A percentile compares a stretch with the other conserved stretches of the same genome.
Conservation (phyloP, 1,140 invertebrate species). For the Zaprionus taronus region DNA sequence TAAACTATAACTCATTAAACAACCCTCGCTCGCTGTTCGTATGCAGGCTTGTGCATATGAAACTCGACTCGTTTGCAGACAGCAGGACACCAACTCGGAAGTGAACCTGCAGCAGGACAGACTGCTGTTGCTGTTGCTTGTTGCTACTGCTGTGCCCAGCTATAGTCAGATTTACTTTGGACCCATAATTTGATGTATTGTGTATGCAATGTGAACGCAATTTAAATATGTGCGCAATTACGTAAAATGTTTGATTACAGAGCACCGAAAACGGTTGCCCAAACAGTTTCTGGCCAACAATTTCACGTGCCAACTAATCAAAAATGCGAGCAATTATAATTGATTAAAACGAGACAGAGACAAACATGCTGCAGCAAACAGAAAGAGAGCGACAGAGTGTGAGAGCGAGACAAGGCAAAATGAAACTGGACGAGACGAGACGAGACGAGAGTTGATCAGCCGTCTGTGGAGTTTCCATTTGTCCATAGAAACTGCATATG, state of each 20-base stretch:
- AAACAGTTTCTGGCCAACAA: conserved; percentile 40
- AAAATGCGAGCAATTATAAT: conserved; percentile 79
- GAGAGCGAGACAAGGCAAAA: conserved; percentile 6
- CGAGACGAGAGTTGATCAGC: conserved; percentile 17
- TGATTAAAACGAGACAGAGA: conserved; percentile 71
- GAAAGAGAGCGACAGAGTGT: neutral
- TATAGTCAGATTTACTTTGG: conserved; percentile 69
- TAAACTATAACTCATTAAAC: neutral
- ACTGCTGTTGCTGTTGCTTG: conserved; percentile 1
- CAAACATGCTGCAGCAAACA: conserved; percentile 19
- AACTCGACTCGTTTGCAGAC: conserved; percentile 19
- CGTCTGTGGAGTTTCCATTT: neutral
- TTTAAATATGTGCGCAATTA: conserved; percentile 81
- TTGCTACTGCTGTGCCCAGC: conserved; percentile 1
- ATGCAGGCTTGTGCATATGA: conserved; percentile 29
- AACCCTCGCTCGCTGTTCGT: conserved; percentile 7
- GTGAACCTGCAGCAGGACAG: neutral
- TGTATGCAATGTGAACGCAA: conserved; percentile 68
- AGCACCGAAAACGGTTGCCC: conserved; percentile 4
- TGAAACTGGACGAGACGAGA: conserved; percentile 3
- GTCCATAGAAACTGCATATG: conserved; percentile 21
- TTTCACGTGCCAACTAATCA: conserved; percentile 76
- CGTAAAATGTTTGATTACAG: conserved; percentile 74
- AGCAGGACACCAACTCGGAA: neutral
- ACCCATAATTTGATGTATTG: conserved; percentile 75